phyloP scores from a whole-genome alignment of 2,113 vertebrate species.

The Chamaetylas fuelleborni region DNA sequence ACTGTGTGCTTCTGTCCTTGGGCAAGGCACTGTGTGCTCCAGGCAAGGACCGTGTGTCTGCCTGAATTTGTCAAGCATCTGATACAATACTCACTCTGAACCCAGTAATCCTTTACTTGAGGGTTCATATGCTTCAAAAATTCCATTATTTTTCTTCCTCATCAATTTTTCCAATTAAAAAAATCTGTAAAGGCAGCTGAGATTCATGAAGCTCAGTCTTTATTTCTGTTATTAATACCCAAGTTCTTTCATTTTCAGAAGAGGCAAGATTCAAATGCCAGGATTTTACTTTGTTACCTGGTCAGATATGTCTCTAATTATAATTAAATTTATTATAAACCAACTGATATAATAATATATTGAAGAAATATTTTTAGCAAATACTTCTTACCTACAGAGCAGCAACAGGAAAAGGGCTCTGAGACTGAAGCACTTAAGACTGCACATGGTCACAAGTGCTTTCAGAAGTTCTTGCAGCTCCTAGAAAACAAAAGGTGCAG shows the following conservation, averaged over 20 bases:
- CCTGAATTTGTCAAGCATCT: background rate
- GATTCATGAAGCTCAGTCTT: background rate
- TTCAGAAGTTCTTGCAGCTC: background rate
- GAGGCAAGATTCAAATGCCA: background rate
- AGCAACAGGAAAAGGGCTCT: conserved; percentile 29
- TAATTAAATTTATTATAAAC: background rate
- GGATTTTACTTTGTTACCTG: background rate
- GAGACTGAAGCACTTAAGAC: background rate
- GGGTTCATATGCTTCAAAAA: background rate
- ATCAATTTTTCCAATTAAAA: background rate
- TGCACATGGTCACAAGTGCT: conserved; percentile 13
- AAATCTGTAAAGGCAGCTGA: background rate
- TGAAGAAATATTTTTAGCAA: background rate
- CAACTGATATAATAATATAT: background rate
- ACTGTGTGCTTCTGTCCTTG: background rate
- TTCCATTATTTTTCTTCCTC: background rate
- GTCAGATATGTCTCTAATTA: background rate
- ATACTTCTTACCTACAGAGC: conserved; percentile 46
- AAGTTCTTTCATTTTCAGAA: background rate
- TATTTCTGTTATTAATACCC: background rate
- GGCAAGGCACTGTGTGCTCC: background rate
- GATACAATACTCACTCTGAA: background rate
- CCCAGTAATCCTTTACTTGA: background rate
- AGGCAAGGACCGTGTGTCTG: background rate
- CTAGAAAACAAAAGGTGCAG: background rate